Conservation (phyloP, 2,797 vertebrate genomes). For the Crenichthys baileyi region DNA sequence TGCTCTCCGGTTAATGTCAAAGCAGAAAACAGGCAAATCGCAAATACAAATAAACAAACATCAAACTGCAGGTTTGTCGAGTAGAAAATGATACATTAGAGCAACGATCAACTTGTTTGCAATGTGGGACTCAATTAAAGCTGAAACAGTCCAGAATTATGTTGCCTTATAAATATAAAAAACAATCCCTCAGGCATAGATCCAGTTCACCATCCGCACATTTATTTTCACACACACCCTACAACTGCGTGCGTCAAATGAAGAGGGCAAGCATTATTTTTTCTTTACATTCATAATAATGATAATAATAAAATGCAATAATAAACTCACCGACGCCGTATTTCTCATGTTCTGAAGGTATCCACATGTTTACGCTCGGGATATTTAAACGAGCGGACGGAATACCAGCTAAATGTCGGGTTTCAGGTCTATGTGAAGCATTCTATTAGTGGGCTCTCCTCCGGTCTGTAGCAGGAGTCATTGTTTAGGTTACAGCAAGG, state of each 20-base stretch:
- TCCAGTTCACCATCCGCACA: slow-evolving; percentile 16
- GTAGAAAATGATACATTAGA: slow-evolving; percentile 15
- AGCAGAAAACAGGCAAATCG: slow-evolving; percentile 18
- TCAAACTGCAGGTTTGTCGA: neutral
- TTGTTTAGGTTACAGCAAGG: slow-evolving; percentile 85
- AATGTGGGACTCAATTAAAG: slow-evolving; percentile 52
- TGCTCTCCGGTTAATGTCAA: slow-evolving; percentile 5
- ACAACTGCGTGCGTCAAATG: slow-evolving; percentile 27
- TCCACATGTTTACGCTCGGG: slow-evolving; percentile 88
- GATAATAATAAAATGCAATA: neutral
- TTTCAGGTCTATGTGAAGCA: slow-evolving; percentile 65
- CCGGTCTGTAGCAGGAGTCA: slow-evolving; percentile 80
- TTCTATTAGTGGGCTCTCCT: slow-evolving; percentile 74
- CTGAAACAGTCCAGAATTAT: slow-evolving; percentile 8
- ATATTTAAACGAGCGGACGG: slow-evolving; percentile 61
- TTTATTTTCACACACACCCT: slow-evolving; percentile 47
- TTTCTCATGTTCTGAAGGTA: slow-evolving; percentile 97
- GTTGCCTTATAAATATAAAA: neutral
- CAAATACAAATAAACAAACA: neutral
- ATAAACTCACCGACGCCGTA: slow-evolving; percentile 96
- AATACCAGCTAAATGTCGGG: slow-evolving; percentile 61
- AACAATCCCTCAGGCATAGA: neutral
- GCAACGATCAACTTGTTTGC: slow-evolving; percentile 58
- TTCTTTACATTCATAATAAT: slow-evolving; percentile 9
- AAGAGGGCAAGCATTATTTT: slow-evolving; percentile 31